phyloP scores from a whole-genome alignment of 2,888 invertebrate genomes.

The Drosophila affinis region DNA sequence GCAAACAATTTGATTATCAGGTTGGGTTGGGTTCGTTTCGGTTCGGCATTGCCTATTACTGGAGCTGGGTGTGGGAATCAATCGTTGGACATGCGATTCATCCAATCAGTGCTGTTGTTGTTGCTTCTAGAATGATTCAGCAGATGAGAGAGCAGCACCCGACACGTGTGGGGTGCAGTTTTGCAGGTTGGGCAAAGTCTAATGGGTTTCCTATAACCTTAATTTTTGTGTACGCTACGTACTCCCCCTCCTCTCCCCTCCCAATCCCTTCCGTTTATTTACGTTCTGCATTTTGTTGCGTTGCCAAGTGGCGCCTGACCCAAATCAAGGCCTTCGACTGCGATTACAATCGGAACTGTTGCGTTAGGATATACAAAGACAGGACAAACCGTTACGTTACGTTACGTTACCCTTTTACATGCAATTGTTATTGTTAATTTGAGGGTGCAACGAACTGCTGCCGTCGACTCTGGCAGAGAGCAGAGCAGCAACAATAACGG shows the following conservation, averaged over 20 bases:
- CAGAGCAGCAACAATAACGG: constrained; percentile 63
- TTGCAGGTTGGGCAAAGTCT: constrained; percentile 23
- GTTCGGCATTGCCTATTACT: constrained; percentile 18
- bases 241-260: background rate
- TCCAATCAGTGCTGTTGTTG: constrained; percentile 32
- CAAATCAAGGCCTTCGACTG: constrained; percentile 37
- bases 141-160: constrained; percentile 19
- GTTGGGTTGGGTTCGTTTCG: constrained; percentile 1
- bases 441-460: constrained; percentile 72
- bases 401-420: constrained; percentile 30
- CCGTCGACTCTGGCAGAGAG: constrained; percentile 20
- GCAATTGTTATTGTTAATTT: constrained; percentile 62
- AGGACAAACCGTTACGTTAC: constrained; percentile 22
- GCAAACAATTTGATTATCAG: constrained; percentile 63
- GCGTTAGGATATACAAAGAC: constrained; percentile 26
- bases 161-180: constrained; percentile 31
- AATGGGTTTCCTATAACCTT: background rate
- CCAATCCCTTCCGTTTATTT: background rate
- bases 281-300: constrained; percentile 13
- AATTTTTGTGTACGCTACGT: constrained; percentile 1
- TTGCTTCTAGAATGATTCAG: constrained; percentile 53
- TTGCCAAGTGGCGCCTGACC: constrained; percentile 37
- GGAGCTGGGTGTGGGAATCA: constrained; percentile 64
- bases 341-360: constrained; percentile 43
- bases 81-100: constrained; percentile 61